Evolutionary conservation across 2,888 invertebrate species (phyloP).

Genomic region (Hermaeophaga mercurialis): DNA sequence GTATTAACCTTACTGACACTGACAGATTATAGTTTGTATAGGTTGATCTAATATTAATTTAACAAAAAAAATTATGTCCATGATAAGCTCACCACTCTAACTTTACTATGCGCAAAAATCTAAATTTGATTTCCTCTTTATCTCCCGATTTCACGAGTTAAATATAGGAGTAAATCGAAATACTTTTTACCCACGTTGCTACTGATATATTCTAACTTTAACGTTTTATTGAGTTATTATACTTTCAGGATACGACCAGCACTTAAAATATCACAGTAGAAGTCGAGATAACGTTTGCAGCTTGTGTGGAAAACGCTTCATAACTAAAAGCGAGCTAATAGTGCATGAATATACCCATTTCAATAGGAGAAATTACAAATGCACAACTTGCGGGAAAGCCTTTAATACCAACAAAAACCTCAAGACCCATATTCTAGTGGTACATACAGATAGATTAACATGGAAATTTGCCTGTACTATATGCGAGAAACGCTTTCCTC

Average conservation of each 20-base stretch:
- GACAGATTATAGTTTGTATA: no score
- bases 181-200: no score
- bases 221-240: constrained; percentile 9
- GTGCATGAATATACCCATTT: constrained; percentile 48
- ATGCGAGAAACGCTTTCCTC: constrained; percentile 45
- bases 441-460: constrained; percentile 46
- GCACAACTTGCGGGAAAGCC: constrained; percentile 45
- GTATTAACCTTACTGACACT: no score
- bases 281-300: constrained; percentile 45
- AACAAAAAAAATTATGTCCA: no score
- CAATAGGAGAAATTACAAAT: constrained; percentile 46
- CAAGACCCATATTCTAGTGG: constrained; percentile 45
- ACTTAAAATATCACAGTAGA: constrained; percentile 46
- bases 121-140: no score
- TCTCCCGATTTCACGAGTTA: no score
- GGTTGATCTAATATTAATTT: no score
- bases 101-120: no score
- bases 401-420: constrained; percentile 46
- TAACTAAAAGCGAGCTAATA: constrained; percentile 47
- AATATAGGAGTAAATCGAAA: no score
- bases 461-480: constrained; percentile 47
- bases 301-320: constrained; percentile 55
- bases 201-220: not conserved
- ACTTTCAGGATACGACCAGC: constrained; percentile 45
- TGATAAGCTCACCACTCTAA: no score